Conservation (phyloP, 2,888 invertebrate genomes). For the Tuta absoluta region DNA sequence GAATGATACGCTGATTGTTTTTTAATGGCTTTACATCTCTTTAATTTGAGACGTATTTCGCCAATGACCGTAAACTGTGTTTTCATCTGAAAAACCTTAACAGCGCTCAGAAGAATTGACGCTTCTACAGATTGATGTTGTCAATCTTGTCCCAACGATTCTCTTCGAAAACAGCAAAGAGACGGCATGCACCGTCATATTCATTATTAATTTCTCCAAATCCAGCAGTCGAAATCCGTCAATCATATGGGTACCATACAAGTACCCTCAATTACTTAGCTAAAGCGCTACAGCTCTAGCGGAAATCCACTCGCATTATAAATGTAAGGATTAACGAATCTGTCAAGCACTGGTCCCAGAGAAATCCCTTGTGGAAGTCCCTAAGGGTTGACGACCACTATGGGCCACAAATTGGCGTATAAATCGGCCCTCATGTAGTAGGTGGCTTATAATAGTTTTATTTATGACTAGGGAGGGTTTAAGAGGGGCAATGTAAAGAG, state of each 20-base stretch:
- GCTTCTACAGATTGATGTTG: too few species aligned
- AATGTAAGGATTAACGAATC: constrained; percentile 13
- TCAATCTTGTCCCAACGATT: too few species aligned
- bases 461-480: constrained; percentile 23
- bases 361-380: neutral
- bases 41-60: too few species aligned
- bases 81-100: too few species aligned
- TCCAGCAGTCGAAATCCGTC: neutral
- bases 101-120: too few species aligned
- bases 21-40: too few species aligned
- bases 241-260: neutral
- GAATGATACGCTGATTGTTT: too few species aligned
- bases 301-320: neutral
- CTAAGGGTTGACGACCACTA: constrained; percentile 10
- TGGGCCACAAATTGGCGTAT: constrained; percentile 22
- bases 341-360: constrained; percentile 6
- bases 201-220: neutral
- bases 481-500: neutral
- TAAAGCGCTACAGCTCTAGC: neutral
- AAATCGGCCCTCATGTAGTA: constrained; percentile 25
- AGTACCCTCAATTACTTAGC: neutral
- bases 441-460: constrained; percentile 30
- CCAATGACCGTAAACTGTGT: too few species aligned
- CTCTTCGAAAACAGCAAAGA: too few species aligned
- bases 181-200: too few species aligned